These are phyloP conservation scores for Drosophila yakuba DNA, from an alignment of 1,140 invertebrate genomes.

Conservation along the genomic window DNA sequence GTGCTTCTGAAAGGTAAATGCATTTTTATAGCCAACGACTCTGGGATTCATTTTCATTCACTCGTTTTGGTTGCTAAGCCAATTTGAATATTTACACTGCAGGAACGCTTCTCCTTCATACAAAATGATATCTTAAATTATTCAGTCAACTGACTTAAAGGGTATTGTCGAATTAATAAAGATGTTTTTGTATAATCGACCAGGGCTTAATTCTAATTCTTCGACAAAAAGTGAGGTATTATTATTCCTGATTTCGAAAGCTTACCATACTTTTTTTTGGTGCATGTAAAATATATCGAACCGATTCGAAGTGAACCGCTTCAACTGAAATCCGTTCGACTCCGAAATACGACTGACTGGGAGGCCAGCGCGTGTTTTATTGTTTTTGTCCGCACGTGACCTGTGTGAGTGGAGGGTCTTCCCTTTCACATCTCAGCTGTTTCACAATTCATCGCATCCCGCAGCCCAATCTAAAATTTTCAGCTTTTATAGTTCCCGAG, in stretches of 20 bases:
- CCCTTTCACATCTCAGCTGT: neutral
- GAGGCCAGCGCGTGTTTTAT: slow-evolving; percentile 68
- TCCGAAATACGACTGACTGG: slow-evolving; percentile 51
- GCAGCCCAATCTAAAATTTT: too few relatives aligned
- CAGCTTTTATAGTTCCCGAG: too few relatives aligned
- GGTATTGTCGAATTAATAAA: too few relatives aligned
- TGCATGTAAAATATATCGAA: slow-evolving; percentile 11
- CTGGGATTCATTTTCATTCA: slow-evolving; percentile 25
- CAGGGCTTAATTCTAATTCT: too few relatives aligned
- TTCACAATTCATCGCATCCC: neutral
- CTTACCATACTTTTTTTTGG: slow-evolving; percentile 3
- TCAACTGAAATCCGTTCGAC: neutral
- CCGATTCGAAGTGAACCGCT: slow-evolving; percentile 11
- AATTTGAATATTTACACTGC: slow-evolving; percentile 25
- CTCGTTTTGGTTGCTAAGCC: slow-evolving; percentile 8
- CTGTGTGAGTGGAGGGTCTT: slow-evolving; percentile 55
- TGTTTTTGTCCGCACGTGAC: slow-evolving; percentile 72
- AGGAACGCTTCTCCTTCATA: too few relatives aligned
- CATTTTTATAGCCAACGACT: slow-evolving; percentile 40
- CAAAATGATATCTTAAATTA: too few relatives aligned
- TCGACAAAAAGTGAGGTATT: too few relatives aligned
- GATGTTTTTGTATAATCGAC: too few relatives aligned
- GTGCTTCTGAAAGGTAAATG: slow-evolving; percentile 35
- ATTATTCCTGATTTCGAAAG: too few relatives aligned
- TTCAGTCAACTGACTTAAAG: too few relatives aligned